Percentiles rank a stretch among this genome's conserved stretches.
phyloP scores from a whole-genome alignment of 1,140 invertebrate genomes.

The Centruroides sculpturatus region DNA sequence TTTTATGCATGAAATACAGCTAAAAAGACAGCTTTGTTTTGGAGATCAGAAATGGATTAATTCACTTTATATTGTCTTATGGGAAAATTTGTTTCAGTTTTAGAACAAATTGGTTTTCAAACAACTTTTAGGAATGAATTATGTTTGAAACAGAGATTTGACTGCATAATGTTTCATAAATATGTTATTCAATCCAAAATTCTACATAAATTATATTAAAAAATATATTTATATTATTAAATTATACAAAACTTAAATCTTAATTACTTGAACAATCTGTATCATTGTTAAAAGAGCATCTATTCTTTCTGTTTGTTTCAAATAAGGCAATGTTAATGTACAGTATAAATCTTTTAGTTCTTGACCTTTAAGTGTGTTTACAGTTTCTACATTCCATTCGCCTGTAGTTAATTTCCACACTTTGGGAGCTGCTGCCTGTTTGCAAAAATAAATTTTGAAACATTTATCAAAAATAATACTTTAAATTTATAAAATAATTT shows the following conservation, averaged over 20 bases:
- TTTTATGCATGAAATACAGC: too few species aligned
- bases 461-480: background rate
- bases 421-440: slow-evolving; percentile 5
- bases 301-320: slow-evolving; percentile 5
- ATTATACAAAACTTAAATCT: background rate
- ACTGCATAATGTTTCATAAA: too few species aligned
- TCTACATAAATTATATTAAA: too few species aligned
- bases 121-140: too few species aligned
- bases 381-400: slow-evolving; percentile 1
- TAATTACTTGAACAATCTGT: slow-evolving; percentile 4
- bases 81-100: too few species aligned
- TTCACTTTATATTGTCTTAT: too few species aligned
- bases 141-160: too few species aligned
- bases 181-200: too few species aligned
- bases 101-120: too few species aligned
- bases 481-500: background rate
- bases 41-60: too few species aligned
- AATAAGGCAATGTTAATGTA: slow-evolving; percentile 6
- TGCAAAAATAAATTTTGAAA: background rate
- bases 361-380: slow-evolving; percentile 1
- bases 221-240: background rate
- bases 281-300: slow-evolving; percentile 1
- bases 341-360: slow-evolving; percentile 2
- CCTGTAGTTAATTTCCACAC: slow-evolving; percentile 2
- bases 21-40: too few species aligned